Evolutionary conservation across 2,888 invertebrate genomes (phyloP).

Genomic region (Pherbina coryleti): DNA sequence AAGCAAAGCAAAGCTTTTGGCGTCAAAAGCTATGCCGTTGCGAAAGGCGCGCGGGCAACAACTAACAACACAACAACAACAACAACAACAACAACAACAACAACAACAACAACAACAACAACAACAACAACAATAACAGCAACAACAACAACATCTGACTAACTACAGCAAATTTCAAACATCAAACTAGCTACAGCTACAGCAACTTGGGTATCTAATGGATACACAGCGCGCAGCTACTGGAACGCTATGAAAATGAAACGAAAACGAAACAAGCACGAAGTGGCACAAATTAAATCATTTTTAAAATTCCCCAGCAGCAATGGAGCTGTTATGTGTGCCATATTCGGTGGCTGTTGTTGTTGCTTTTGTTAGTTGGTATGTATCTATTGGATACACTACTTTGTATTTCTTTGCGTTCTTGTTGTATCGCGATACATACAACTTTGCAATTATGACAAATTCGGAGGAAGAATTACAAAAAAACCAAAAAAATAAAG

Average conservation of each 20-base stretch:
- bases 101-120: neutral
- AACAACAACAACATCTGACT: neutral
- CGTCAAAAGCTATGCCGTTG: neutral
- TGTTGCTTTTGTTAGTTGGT: neutral
- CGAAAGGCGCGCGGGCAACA: neutral
- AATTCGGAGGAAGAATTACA: too few relatives aligned
- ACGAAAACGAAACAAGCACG: slow-evolving; percentile 3
- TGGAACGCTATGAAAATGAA: slow-evolving; percentile 12
- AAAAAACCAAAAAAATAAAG: too few relatives aligned
- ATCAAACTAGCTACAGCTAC: neutral
- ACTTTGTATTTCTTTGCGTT: neutral
- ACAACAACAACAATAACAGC: neutral
- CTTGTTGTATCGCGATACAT: too few relatives aligned
- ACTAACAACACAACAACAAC: neutral
- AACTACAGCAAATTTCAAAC: neutral
- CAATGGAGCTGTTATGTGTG: slow-evolving; percentile 24
- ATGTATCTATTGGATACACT: neutral
- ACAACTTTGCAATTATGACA: too few relatives aligned
- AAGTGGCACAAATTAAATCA: slow-evolving; percentile 23
- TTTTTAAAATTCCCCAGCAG: slow-evolving; percentile 28
- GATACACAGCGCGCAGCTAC: slow-evolving; percentile 26
- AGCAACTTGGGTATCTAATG: slow-evolving; percentile 23
- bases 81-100: neutral
- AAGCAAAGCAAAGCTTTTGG: neutral
- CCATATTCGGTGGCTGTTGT: neutral